Conservation (phyloP, 2,113 vertebrate genomes). For the Amblyornis subalaris region DNA sequence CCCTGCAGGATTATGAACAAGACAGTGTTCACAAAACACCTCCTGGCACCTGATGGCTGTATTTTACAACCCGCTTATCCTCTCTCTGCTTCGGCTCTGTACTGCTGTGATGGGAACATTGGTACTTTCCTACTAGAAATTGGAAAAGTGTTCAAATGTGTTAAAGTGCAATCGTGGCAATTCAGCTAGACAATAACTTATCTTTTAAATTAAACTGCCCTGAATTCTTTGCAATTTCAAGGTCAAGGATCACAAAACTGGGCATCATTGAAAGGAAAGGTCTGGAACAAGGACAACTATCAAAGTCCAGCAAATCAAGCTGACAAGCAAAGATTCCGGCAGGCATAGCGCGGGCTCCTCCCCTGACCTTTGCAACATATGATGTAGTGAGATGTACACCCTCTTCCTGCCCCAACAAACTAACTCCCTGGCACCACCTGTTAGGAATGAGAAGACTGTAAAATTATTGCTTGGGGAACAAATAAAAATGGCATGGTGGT, state of each 20-base stretch:
- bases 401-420: neutral
- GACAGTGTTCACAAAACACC: neutral
- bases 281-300: neutral
- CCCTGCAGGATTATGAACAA: neutral
- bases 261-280: neutral
- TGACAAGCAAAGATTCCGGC: neutral
- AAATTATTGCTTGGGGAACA: neutral
- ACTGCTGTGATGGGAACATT: neutral
- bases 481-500: neutral
- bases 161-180: neutral
- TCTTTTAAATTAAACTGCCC: neutral
- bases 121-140: neutral
- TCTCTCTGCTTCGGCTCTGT: neutral
- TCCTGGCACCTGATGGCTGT: rapidly evolving
- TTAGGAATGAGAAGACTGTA: neutral
- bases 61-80: neutral
- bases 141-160: neutral
- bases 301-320: neutral
- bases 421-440: neutral
- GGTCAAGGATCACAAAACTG: neutral
- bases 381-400: neutral
- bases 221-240: neutral
- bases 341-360: neutral
- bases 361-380: neutral
- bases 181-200: neutral